A percentile compares a stretch with the other conserved stretches of the same genome.
Conservation (phyloP, 1,140 invertebrate species). For the Capitella teleta region DNA sequence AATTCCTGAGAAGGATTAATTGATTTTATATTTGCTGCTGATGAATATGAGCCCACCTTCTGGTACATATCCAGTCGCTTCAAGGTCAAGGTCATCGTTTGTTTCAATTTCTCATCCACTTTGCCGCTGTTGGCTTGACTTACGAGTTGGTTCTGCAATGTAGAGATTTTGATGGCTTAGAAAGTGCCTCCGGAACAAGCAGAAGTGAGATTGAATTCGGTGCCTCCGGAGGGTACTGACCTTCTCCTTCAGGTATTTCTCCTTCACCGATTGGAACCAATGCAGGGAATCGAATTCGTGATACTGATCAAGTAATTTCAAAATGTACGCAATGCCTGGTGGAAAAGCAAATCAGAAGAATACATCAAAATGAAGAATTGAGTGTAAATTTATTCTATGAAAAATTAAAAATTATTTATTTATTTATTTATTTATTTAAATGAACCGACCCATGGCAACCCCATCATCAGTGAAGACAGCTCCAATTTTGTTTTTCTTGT, state of each 20-base stretch:
- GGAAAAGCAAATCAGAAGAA: not conserved
- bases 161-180: not conserved
- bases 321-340: conserved; percentile 56
- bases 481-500: conserved; percentile 63
- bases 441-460: conserved; percentile 76
- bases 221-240: conserved; percentile 41
- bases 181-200: not conserved
- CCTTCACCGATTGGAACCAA: conserved; percentile 84
- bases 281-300: conserved; percentile 82
- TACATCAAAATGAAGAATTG: not conserved
- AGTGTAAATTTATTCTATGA: not conserved
- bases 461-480: conserved; percentile 95
- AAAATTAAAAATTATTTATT: not conserved
- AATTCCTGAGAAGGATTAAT: conserved; percentile 58
- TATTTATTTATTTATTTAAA: not conserved
- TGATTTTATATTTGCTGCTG: not conserved
- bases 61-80: conserved; percentile 70
- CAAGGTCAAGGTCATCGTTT: conserved; percentile 83
- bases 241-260: conserved; percentile 58
- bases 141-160: conserved; percentile 21
- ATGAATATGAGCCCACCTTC: conserved; percentile 42
- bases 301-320: conserved; percentile 54
- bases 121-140: conserved; percentile 21
- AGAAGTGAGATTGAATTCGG: conserved; percentile 1
- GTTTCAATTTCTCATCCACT: conserved; percentile 73